Percentiles rank a stretch among this genome's conserved stretches.
These are phyloP conservation scores for Microctonus aethiopoides DNA, from an alignment of 2,888 invertebrate species.

Conservation along the genomic window DNA sequence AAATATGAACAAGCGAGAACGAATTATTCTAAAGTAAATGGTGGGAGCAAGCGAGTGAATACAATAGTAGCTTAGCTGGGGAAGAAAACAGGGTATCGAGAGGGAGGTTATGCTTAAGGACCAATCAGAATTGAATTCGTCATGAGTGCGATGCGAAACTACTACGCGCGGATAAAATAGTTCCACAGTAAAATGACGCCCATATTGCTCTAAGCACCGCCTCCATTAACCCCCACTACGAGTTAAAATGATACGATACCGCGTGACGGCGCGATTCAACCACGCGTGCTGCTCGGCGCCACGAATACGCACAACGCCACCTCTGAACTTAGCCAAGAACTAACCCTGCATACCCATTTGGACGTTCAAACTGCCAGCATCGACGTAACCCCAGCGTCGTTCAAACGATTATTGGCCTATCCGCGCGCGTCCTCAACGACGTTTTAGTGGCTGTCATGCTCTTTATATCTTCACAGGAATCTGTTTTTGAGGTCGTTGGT, in stretches of 20 bases:
- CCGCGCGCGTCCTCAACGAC: slow-evolving; percentile 39
- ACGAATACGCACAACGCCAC: slow-evolving; percentile 63
- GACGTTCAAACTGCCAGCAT: slow-evolving; percentile 71
- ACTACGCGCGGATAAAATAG: slow-evolving; percentile 64
- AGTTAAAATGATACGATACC: slow-evolving; percentile 18
- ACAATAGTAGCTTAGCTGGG: slow-evolving; percentile 39
- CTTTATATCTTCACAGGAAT: slow-evolving; percentile 17
- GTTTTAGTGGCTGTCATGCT: slow-evolving; percentile 33
- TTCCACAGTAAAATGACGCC: slow-evolving; percentile 61
- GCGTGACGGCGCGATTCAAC: slow-evolving; percentile 31
- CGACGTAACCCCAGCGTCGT: slow-evolving; percentile 47
- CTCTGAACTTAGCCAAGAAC: slow-evolving; percentile 68
- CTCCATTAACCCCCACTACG: slow-evolving; percentile 52
- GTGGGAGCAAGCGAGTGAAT: slow-evolving; percentile 33
- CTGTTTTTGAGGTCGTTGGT: slow-evolving; percentile 3
- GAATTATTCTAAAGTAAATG: slow-evolving; percentile 23
- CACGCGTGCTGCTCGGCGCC: slow-evolving; percentile 32
- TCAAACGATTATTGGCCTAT: slow-evolving; percentile 46
- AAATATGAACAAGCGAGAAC: slow-evolving; percentile 33
- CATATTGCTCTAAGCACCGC: slow-evolving; percentile 59
- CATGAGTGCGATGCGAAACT: slow-evolving; percentile 66
- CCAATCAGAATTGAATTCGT: slow-evolving; percentile 75
- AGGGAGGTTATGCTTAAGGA: slow-evolving; percentile 68
- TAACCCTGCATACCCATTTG: slow-evolving; percentile 68
- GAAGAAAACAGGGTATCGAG: slow-evolving; percentile 56